Base-by-base conservation (phyloP, 2,113 vertebrate genomes). In the Syngnathus typhle region DNA sequence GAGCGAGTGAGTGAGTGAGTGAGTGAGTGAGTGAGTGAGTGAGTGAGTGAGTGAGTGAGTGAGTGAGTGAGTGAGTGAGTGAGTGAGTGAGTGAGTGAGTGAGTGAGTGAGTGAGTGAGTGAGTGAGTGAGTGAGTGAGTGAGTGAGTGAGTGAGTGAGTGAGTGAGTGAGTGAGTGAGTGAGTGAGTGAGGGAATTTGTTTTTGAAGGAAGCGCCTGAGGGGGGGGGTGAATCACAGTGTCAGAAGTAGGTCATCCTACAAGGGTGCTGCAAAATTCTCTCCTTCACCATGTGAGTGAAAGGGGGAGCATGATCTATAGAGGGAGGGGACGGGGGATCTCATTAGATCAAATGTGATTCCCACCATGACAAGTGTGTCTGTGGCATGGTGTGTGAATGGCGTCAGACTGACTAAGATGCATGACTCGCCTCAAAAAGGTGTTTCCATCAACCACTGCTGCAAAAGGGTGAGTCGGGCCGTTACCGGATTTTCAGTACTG, bases 171-270 rank as follows among this genome's bases (percentile, higher is more conserved):
- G 27, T 3, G 27, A 32, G 27, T 3, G 27, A 32, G 27, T 3
- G 27, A 32, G 27, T 32, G 27, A 32, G 27, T 32, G 49, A 36
- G 36, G 36, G 38, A 19, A 49, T 38, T 70, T 78, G 71, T 75
- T 77, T 73, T 73, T 72, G 61, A 64, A 65, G 72, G 76, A 76
- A 70, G 67, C 71, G 56, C 36, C 51, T 23, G 67, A 41, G 13
- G 39, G 55, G 60, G 74, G 68, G 71, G 82, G 87, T 84, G 86
- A 89, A 82, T 86, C 84, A 82, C 73, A 78, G 70, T 84, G 77
- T 75, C 72, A 76, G 78, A 90, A 87, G 70, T 90, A 89, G 88
- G 89, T 89, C 89, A 88, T 43, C 70, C 75, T 77, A 66, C 67
- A 61, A 84, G 84, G 85, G 78, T 86, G 85, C 87, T 79, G 78